Base-by-base conservation (phyloP, 2,888 invertebrate genomes). In the Automeris io region DNA sequence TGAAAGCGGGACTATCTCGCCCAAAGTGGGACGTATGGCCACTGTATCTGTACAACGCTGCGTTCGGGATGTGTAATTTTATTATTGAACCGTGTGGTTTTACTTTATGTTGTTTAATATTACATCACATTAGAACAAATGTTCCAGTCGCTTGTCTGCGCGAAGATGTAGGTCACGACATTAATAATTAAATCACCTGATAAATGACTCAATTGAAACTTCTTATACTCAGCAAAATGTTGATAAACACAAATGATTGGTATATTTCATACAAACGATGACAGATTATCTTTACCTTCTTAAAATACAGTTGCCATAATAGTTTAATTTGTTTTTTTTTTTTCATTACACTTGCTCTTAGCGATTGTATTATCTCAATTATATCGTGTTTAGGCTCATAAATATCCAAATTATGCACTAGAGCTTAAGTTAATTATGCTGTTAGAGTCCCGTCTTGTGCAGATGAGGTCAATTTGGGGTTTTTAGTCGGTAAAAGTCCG, bases 211-310 rank as follows among this genome's bases (percentile, higher is more conserved):
- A 29, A 2, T 29, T 29, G 29, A 29, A 29, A 29, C 13, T 6
- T 29, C 29, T 29, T 2, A n/a, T 29, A 16, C 3, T 13, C 29
- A 29, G 29, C 29, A 29, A 2, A 29, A 29, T 29, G 29, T 29
- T 16, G 13, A 29, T 13, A 41, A 35, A 38, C 37, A 25, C n/a
- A 18, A 35, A 4, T 7, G 29, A 29, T 24, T 33, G 29, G 31
- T 34, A 31, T 29, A 26, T 37, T 41, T 37, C 24, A 37, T 18
- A 37, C 11, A 23, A 33, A 23, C 23, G 23, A 33, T 37, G 40
- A 40, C 40, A 29, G 11, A 22, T 32, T 29, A 16, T 8, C 8
- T 29, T 29, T 16, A 5, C 29, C 2, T 29, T 5, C 16, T 13
- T 24, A 24, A 5, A 2, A 11, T 24, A 24, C 7, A 2, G 6